phyloP scores from a whole-genome alignment of 1,140 invertebrate species.

The Spodoptera frugiperda region DNA sequence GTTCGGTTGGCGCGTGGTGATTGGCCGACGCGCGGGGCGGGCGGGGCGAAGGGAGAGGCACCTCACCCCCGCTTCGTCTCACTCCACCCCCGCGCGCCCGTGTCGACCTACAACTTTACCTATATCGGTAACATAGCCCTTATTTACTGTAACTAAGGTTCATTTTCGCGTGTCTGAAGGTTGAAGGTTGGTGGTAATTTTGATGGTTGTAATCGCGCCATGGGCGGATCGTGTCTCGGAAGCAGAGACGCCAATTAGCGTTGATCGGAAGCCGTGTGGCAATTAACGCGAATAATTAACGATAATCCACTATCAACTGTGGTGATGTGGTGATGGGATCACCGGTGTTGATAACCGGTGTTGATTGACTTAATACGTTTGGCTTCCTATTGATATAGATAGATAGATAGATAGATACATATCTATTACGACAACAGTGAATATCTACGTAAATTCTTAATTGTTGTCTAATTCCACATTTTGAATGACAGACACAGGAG shows the following conservation, averaged over 20 bases:
- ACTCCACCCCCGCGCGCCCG: constrained; percentile 71
- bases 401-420: not conserved
- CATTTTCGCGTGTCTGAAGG: constrained; percentile 54
- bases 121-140: constrained; percentile 63
- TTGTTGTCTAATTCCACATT: too few species aligned
- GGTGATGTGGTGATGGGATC: constrained; percentile 30
- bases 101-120: constrained; percentile 66
- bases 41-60: constrained; percentile 74
- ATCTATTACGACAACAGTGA: not conserved
- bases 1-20: constrained; percentile 67
- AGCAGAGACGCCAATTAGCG: constrained; percentile 81
- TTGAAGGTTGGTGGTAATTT: constrained; percentile 59
- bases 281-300: constrained; percentile 76
- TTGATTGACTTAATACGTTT: constrained; percentile 9
- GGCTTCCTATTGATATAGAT: not conserved
- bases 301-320: constrained; percentile 51
- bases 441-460: too few species aligned
- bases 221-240: constrained; percentile 80
- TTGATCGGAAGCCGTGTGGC: constrained; percentile 62
- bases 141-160: constrained; percentile 60
- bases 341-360: constrained; percentile 7
- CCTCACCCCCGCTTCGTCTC: constrained; percentile 66
- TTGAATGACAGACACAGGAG: too few species aligned
- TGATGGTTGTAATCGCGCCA: constrained; percentile 79
- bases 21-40: constrained; percentile 63